Evolutionary conservation across 2,113 vertebrate species (phyloP), one percentile per base, ranked within the genome.

Genomic region (Lamprologus sp.): DNA sequence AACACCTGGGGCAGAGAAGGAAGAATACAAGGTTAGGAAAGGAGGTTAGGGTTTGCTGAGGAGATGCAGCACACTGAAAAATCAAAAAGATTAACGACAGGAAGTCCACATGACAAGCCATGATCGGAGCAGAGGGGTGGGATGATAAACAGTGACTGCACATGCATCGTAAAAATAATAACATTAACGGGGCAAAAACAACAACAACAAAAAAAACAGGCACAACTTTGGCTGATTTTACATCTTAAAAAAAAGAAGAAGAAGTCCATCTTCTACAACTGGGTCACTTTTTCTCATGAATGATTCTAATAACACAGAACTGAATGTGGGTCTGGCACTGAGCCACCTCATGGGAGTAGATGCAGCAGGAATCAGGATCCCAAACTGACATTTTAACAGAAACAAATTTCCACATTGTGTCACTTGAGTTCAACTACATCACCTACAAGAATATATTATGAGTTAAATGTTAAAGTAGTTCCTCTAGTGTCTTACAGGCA

Each of bases 1-100:
- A 97, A 97, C 56, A 97, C 96, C 98, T 99, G 92, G 11, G 47
- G 80, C 42, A 82, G 87, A 63, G 83, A 85, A 79, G 26, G 45
- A 7, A 56, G 5, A 11, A 7, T 58, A 35, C 9, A 10, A 51
- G 56, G 5, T 82, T 23, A 53, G 45, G 35, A 47, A 42, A 15
- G 40, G 35, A 45, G 33, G 26, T 8, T 53, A 80, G 8, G 56
- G 12, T 51, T 21, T 47, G 80, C 55, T 63, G 55, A 21, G 40
- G 26, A 82, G 14, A 81, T 77, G 15, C 8, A 77, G 68, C 7
- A 83, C 31, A 56, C 42, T 77, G 7, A 75, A 51, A 70, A 70
- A 21, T 14, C 23, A 33, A n/a, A 85, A 60, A 65, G 23, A 31
- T 1, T 19, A 21, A 84, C 2, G 17, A 79, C 49, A 70, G 85